Base-by-base conservation (phyloP, 2,888 invertebrate genomes). In the Tupiocoris notatus region DNA sequence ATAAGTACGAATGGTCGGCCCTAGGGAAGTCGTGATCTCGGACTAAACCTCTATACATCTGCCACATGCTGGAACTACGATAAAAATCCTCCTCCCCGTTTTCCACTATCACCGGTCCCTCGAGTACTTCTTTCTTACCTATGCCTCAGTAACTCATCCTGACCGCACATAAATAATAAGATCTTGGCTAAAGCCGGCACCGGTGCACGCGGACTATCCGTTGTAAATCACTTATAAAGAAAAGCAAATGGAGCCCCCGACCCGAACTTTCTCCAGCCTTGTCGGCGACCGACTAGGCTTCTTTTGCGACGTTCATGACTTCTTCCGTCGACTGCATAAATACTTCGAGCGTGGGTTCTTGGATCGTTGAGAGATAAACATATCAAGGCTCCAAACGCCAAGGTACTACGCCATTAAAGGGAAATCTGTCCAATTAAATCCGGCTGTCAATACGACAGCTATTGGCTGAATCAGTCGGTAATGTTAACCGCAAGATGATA, bases 141-240 rank as follows among this genome's bases (percentile, higher is more conserved):
- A n/a, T n/a, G n/a, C n/a, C n/a, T n/a, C n/a, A n/a, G n/a, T n/a
- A n/a, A n/a, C n/a, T n/a, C n/a, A n/a, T n/a, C n/a, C n/a, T n/a
- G 63, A 63, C n/a, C 57, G 20, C 67, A 67, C 67, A 67, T 67
- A 67, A 67, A 67, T 67, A 57, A 67, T 67, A 67, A 67, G 57
- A 57, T 58, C 67, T 57, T 20, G n/a, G 67, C 57, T 21, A 67
- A 57, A 67, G 67, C 67, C 67, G 57, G 57, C 67, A 21, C 57
- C 39, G 67, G 21, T 17, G 67, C 20, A 57, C 21, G 39, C 22
- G 7, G 67, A 21, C 67, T 67, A 67, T 67, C 67, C 67, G 67
- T 57, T 67, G 57, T 67, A 67, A 67, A 67, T 67, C 67, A 67
- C 67, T 21, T 25, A 67, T 67, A 58, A 67, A 67, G 67, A 67